A percentile compares a stretch with the other conserved stretches of the same genome.
phyloP scores from a whole-genome alignment of 2,113 vertebrate species.

The Paramisgurnus dabryanus region DNA sequence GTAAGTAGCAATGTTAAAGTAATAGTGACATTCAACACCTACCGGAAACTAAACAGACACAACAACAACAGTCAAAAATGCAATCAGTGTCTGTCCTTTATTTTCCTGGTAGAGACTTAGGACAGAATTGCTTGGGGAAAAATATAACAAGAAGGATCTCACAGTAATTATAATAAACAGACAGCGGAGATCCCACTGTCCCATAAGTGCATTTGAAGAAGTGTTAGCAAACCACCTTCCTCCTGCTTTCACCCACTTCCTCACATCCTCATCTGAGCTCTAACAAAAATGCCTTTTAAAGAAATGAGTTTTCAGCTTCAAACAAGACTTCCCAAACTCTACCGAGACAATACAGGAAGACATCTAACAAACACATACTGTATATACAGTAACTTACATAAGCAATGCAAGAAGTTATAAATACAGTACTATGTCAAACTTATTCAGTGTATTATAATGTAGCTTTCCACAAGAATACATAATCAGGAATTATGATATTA shows the following conservation, averaged over 20 bases:
- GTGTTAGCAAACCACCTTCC: conserved; percentile 18
- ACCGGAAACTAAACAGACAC: not conserved
- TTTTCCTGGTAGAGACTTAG: not conserved
- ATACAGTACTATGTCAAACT: not conserved
- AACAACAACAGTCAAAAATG: conserved; percentile 16
- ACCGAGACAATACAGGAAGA: not conserved
- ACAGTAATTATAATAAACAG: conserved; percentile 36
- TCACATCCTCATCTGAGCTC: not conserved
- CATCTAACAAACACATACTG: not conserved
- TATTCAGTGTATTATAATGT: not conserved
- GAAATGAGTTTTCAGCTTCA: conserved; percentile 7
- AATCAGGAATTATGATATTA: too few species aligned
- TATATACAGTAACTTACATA: not conserved
- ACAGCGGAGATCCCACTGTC: conserved; percentile 27
- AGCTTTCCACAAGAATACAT: not conserved
- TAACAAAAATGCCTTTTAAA: conserved; percentile 13
- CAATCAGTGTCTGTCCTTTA: conserved; percentile 9
- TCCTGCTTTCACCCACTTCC: conserved; percentile 14
- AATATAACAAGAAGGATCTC: not conserved
- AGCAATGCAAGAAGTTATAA: not conserved
- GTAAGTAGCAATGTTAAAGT: too few species aligned
- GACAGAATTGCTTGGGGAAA: conserved; percentile 28
- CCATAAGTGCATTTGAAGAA: conserved; percentile 28
- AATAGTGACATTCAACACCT: not conserved
- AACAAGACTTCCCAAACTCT: not conserved